Percentiles rank a stretch among this genome's conserved stretches.
These are phyloP conservation scores for Calliopsis andreniformis DNA, from an alignment of 1,140 invertebrate species.

Conservation along the genomic window DNA sequence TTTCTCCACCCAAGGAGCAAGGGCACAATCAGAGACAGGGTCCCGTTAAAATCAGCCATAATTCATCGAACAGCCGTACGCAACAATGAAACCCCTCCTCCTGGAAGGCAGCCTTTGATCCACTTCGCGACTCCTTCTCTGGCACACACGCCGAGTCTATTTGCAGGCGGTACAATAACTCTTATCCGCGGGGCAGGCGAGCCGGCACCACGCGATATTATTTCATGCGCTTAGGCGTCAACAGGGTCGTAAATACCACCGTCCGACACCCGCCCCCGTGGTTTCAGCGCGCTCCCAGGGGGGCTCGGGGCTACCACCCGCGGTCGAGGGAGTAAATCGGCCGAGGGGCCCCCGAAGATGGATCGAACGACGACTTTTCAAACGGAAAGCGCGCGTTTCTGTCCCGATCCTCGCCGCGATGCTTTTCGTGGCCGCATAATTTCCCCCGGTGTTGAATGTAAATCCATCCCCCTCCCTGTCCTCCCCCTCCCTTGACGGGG, in stretches of 20 bases:
- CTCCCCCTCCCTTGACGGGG: neutral
- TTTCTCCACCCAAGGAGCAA: no score
- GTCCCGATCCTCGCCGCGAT: neutral
- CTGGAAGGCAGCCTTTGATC: no score
- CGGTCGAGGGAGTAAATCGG: neutral
- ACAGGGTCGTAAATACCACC: slow-evolving; percentile 52
- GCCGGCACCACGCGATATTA: slow-evolving; percentile 59
- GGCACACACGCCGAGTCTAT: slow-evolving; percentile 26
- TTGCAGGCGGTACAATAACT: slow-evolving; percentile 53
- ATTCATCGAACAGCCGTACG: no score
- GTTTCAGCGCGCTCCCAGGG: slow-evolving; percentile 21
- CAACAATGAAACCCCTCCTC: no score
- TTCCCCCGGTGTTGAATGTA: slow-evolving; percentile 59
- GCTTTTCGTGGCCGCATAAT: slow-evolving; percentile 58
- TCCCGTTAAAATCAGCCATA: no score
- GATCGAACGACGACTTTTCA: slow-evolving; percentile 28
- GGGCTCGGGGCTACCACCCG: neutral
- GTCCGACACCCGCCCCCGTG: slow-evolving; percentile 12
- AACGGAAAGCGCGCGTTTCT: slow-evolving; percentile 36
- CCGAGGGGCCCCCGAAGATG: neutral
- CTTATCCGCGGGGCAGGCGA: slow-evolving; percentile 45
- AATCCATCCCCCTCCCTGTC: slow-evolving; percentile 43
- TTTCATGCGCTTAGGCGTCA: slow-evolving; percentile 59
- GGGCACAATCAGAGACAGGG: no score
- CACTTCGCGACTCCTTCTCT: slow-evolving; percentile 40